Conservation (phyloP, 2,113 vertebrate genomes). For the Lampris incognitus region DNA sequence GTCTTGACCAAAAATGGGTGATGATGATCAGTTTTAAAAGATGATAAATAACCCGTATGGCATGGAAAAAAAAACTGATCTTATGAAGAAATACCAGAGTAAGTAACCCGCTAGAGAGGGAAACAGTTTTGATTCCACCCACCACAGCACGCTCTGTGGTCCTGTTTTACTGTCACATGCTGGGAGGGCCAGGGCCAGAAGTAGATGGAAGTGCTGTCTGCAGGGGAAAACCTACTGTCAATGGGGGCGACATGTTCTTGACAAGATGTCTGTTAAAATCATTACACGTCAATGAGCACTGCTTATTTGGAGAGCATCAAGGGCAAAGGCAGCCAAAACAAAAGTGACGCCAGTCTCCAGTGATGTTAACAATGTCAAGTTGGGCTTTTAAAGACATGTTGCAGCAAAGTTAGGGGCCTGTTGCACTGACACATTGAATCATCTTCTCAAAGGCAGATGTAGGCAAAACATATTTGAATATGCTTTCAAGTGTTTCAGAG, state of each 20-base stretch:
- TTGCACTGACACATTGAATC: neutral
- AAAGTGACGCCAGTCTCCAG: neutral
- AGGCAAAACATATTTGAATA: neutral
- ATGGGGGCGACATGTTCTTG: neutral
- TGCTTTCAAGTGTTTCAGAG: neutral
- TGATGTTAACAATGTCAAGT: neutral
- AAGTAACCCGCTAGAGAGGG: too few relatives aligned
- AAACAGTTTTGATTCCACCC: too few relatives aligned
- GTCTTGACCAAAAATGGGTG: too few relatives aligned
- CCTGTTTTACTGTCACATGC: slow-evolving; percentile 13
- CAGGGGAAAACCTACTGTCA: slow-evolving; percentile 5
- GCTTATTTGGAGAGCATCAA: slow-evolving; percentile 20
- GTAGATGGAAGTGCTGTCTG: neutral
- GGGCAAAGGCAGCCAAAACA: neutral
- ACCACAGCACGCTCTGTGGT: neutral
- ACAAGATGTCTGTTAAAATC: slow-evolving; percentile 10
- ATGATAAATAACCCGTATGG: too few relatives aligned
- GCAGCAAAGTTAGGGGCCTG: neutral
- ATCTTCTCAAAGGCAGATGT: neutral
- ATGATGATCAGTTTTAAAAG: too few relatives aligned
- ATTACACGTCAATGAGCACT: slow-evolving; percentile 16
- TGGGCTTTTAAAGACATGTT: neutral
- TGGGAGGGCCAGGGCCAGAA: neutral
- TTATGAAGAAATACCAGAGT: too few relatives aligned
- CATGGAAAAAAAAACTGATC: too few relatives aligned